phyloP scores from a whole-genome alignment of 2,797 vertebrate species.

The Sparidentex hasta region DNA sequence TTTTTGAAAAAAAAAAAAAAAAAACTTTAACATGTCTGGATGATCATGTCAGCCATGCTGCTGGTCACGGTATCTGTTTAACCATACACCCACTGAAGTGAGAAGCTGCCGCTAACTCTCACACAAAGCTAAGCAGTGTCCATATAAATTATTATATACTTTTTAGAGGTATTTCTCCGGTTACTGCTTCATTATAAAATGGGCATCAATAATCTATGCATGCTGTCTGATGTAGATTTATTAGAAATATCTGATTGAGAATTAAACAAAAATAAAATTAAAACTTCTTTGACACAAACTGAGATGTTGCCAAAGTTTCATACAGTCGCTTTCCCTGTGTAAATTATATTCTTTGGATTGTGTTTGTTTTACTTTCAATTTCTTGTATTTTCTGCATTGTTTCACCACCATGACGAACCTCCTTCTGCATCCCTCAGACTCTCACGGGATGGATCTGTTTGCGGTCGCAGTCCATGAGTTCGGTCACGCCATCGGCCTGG shows the following conservation, averaged over 20 bases:
- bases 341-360: neutral
- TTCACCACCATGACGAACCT: neutral
- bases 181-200: neutral
- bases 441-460: constrained; percentile 95
- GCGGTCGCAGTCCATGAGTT: constrained; percentile 98
- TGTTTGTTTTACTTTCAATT: neutral
- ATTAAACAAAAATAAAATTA: too few relatives aligned
- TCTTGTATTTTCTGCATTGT: neutral
- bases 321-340: too few relatives aligned
- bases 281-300: neutral
- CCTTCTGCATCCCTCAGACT: constrained; percentile 80
- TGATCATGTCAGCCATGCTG: neutral
- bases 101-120: neutral
- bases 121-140: neutral
- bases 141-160: too few relatives aligned
- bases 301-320: neutral
- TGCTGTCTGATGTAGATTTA: neutral
- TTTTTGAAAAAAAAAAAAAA: neutral
- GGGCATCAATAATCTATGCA: neutral
- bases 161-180: too few relatives aligned
- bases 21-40: neutral
- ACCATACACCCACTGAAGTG: neutral
- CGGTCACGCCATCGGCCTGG: constrained; percentile 95
- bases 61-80: neutral
- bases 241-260: neutral